These are phyloP conservation scores for Thymallus thymallus DNA, from an alignment of 2,113 vertebrate genomes.

Conservation along the genomic window DNA sequence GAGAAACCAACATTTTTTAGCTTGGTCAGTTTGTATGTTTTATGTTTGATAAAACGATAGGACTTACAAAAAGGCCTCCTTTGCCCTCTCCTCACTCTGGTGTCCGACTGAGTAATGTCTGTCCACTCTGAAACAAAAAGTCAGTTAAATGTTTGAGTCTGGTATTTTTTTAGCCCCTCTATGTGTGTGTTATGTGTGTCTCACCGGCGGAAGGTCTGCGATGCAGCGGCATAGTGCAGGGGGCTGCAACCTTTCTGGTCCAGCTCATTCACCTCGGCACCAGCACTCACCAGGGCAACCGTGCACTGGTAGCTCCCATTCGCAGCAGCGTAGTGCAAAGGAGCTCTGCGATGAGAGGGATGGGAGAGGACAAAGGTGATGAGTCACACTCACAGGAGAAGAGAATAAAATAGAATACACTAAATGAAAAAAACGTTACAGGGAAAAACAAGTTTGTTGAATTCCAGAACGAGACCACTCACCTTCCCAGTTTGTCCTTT, in stretches of 20 bases:
- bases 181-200: slow-evolving; percentile 8
- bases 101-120: slow-evolving; percentile 72
- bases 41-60: background rate
- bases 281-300: slow-evolving; percentile 83
- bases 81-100: slow-evolving; percentile 77
- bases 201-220: slow-evolving; percentile 88
- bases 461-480: slow-evolving; percentile 19
- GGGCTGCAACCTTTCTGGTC: slow-evolving; percentile 90
- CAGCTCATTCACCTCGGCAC: slow-evolving; percentile 83
- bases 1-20: background rate
- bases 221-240: slow-evolving; percentile 91
- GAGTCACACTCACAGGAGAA: background rate
- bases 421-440: background rate
- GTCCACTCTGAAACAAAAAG: slow-evolving; percentile 71
- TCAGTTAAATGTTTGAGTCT: too few species aligned
- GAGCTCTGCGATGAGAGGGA: slow-evolving; percentile 71
- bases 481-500: slow-evolving; percentile 92
- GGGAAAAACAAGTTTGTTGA: background rate
- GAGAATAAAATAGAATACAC: too few species aligned
- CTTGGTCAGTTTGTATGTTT: background rate
- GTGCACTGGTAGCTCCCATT: slow-evolving; percentile 90
- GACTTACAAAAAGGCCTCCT: slow-evolving; percentile 91
- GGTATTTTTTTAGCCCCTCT: background rate
- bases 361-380: background rate
- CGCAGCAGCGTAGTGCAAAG: slow-evolving; percentile 92